Conservation (phyloP, 2,113 vertebrate genomes). For the Eudyptes chrysolophus region DNA sequence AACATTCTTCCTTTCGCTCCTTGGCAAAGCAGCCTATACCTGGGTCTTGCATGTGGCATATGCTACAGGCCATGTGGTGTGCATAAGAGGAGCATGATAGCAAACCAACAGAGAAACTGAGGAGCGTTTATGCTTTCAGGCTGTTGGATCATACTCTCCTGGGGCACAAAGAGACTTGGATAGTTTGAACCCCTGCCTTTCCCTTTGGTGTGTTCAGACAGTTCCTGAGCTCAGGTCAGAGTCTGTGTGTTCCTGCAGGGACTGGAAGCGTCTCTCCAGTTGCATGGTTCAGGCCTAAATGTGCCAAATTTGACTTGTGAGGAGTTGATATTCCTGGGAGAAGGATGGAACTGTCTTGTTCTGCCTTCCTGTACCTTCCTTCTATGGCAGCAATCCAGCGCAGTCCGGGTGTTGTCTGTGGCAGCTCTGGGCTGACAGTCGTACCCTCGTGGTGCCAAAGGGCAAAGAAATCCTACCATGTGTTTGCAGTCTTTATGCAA, state of each 20-base stretch:
- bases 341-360: not conserved
- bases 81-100: not conserved
- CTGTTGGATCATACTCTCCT: not conserved
- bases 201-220: fast-evolving
- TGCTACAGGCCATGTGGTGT: not conserved
- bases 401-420: not conserved
- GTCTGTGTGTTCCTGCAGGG: not conserved
- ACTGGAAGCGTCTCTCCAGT: not conserved
- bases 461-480: not conserved
- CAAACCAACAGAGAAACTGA: not conserved
- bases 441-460: not conserved
- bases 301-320: not conserved
- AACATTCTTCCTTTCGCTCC: not conserved
- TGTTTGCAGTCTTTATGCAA: not conserved
- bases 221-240: not conserved
- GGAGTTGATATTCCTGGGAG: not conserved
- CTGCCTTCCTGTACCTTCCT: not conserved
- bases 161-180: not conserved
- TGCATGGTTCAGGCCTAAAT: not conserved
- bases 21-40: not conserved
- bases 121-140: not conserved
- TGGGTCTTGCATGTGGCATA: not conserved
- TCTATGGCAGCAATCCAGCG: not conserved
- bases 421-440: not conserved
- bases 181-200: not conserved